Evolutionary conservation across 2,888 invertebrate species (phyloP), one percentile per base, ranked within the genome.

Genomic region (Liopterus haemorrhoidalis): DNA sequence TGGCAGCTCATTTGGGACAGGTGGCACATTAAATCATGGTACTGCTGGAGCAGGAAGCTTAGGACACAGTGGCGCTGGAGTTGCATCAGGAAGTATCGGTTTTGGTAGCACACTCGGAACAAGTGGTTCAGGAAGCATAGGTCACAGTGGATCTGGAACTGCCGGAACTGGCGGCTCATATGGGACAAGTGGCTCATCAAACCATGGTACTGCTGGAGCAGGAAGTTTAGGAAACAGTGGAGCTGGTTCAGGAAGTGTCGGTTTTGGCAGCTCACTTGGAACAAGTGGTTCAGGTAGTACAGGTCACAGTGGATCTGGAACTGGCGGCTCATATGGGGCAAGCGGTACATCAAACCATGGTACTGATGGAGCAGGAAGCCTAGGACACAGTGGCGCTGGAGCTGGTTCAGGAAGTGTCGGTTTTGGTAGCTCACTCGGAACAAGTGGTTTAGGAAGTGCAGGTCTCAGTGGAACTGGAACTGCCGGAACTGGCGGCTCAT

Each of bases 1-100:
- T 24, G 20, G 14, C 32, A 24, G 41, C n/a, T n/a, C n/a, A n/a
- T n/a, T n/a, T n/a, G n/a, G n/a, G n/a, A n/a, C n/a, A n/a, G n/a
- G n/a, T n/a, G n/a, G n/a, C n/a, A n/a, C n/a, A n/a, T n/a, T n/a
- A n/a, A n/a, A n/a, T 16, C 41, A 33, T 33, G 36, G 33, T n/a
- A n/a, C n/a, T n/a, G n/a, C n/a, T n/a, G n/a, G n/a, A n/a, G n/a
- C n/a, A n/a, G n/a, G n/a, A n/a, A 12, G n/a, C 6, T 6, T 6
- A 8, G 12, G 38, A 28, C 41, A 21, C 27, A 48, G 50, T 16
- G 48, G 50, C 14, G 38, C 45, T 11, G 49, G 46, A 15, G 44
- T 30, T 3, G 38, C 32, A 3, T 36, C 33, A 28, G 37, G 44
- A 6, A 24, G 45, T 16, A 40, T 2, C 20, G 25, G n/a, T 8